phyloP scores from a whole-genome alignment of 2,113 vertebrate genomes.

The Eptatretus burgeri region DNA sequence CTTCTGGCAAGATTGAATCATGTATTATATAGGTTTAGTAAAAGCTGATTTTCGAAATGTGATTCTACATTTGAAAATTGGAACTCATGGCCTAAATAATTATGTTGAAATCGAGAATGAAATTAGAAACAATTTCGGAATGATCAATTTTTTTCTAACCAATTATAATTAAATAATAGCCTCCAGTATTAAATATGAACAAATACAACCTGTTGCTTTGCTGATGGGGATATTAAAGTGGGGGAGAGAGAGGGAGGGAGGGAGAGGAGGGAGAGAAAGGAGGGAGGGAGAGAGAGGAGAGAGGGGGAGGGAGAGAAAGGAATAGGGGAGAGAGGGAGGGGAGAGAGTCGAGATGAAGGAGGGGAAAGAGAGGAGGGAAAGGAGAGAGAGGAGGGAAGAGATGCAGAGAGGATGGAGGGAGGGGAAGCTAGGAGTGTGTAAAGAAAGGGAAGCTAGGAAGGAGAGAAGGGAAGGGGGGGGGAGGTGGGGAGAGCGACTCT shows the following conservation, averaged over 20 bases:
- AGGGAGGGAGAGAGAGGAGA: background rate
- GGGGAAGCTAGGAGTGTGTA: background rate
- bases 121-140: no score
- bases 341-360: background rate
- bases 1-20: no score
- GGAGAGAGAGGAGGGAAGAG: background rate
- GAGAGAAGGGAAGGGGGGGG: background rate
- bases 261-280: background rate
- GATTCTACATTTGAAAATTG: no score
- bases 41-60: no score
- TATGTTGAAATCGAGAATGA: no score
- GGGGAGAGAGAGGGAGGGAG: background rate
- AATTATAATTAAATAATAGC: no score
- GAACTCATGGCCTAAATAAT: no score
- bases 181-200: no score
- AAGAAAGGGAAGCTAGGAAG: background rate
- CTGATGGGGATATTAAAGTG: no score
- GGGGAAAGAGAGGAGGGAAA: background rate
- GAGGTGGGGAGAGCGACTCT: background rate
- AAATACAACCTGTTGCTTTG: no score
- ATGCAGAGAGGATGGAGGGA: background rate
- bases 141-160: no score
- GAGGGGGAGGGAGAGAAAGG: background rate
- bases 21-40: no score
- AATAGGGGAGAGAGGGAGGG: background rate